These are phyloP conservation scores for Drosophila anomalata DNA, from an alignment of 2,888 invertebrate species.

Conservation along the genomic window DNA sequence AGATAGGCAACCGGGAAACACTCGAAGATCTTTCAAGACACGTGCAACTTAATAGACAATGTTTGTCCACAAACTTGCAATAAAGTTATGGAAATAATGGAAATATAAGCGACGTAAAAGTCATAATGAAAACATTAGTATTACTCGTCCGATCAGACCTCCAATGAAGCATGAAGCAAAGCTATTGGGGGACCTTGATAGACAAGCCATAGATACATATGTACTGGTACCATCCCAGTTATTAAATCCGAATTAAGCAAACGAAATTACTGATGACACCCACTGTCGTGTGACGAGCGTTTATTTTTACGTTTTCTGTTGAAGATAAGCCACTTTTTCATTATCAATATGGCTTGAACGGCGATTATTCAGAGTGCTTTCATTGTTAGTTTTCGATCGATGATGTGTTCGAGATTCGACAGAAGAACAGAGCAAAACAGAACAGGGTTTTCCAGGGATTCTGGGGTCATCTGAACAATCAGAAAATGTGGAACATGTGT, in stretches of 20 bases:
- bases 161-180: constrained; percentile 23
- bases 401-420: no score
- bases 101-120: constrained; percentile 19
- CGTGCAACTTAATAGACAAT: constrained; percentile 22
- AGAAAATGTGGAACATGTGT: constrained; percentile 9
- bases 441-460: neutral
- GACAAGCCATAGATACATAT: no score
- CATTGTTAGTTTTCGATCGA: neutral
- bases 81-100: constrained; percentile 11
- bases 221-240: no score
- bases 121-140: constrained; percentile 62
- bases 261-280: constrained; percentile 20
- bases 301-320: constrained; percentile 28
- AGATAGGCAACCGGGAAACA: no score
- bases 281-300: constrained; percentile 5
- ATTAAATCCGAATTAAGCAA: constrained; percentile 17
- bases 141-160: constrained; percentile 21
- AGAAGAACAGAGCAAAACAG: neutral
- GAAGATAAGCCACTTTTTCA: constrained; percentile 45
- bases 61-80: constrained; percentile 26
- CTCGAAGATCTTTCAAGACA: neutral
- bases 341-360: constrained; percentile 24
- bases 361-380: constrained; percentile 9
- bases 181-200: constrained; percentile 7
- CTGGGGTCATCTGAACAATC: neutral